Conservation (phyloP, 2,113 vertebrate genomes). For the Chauna torquata region DNA sequence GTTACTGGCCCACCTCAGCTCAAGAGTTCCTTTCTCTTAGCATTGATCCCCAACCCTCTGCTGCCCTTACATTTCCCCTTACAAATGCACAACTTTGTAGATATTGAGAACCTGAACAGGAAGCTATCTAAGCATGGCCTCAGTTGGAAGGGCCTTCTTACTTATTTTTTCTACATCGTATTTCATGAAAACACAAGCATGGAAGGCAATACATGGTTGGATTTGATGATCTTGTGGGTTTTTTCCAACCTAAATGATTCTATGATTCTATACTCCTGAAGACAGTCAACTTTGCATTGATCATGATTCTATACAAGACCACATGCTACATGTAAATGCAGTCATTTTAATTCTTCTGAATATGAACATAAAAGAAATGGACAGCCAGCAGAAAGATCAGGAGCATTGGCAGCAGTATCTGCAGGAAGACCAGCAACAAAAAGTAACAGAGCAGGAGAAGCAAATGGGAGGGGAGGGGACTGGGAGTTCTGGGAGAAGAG, state of each 20-base stretch:
- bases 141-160: neutral
- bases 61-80: neutral
- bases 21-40: neutral
- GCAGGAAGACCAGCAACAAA: neutral
- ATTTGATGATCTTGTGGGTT: no score
- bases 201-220: neutral
- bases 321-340: neutral
- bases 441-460: neutral
- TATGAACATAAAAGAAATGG: neutral
- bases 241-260: no score
- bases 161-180: neutral
- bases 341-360: neutral
- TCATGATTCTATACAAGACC: neutral
- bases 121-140: neutral
- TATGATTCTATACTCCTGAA: neutral
- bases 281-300: neutral
- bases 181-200: neutral
- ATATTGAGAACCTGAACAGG: neutral
- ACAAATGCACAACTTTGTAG: neutral
- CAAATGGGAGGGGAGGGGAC: neutral
- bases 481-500: neutral
- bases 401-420: neutral
- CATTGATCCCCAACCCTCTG: neutral
- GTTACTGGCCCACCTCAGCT: neutral
- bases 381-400: neutral